phyloP scores from a whole-genome alignment of 2,113 vertebrate species.

The Platichthys stellatus region DNA sequence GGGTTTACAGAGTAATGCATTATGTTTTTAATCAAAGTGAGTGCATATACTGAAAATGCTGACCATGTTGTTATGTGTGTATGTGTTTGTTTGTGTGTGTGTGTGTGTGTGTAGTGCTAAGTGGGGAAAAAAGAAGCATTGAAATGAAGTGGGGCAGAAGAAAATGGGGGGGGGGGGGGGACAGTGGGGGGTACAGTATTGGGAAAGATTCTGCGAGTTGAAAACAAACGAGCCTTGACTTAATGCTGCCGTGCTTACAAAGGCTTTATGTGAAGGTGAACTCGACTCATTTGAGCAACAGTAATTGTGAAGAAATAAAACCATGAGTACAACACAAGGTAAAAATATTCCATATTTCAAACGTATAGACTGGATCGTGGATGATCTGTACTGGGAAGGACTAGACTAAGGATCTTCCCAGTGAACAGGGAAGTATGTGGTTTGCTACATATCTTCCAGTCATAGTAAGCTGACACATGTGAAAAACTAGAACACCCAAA shows the following conservation, averaged over 20 bases:
- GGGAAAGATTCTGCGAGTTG: conserved; percentile 6
- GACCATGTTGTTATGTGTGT: conserved; percentile 40
- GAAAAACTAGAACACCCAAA: conserved; percentile 36
- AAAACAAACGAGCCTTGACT: no score
- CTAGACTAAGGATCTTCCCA: conserved; percentile 36
- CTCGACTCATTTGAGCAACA: conserved; percentile 42
- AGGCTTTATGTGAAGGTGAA: conserved; percentile 50
- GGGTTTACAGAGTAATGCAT: conserved; percentile 62
- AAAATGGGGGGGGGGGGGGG: background rate
- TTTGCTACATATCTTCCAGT: conserved; percentile 65
- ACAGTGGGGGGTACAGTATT: conserved; percentile 35
- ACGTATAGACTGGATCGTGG: conserved; percentile 35
- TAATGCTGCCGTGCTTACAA: conserved; percentile 39
- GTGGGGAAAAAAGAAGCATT: conserved; percentile 12
- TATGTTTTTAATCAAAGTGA: conserved; percentile 77
- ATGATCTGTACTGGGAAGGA: conserved; percentile 42
- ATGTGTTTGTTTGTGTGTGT: background rate
- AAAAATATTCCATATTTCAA: conserved; percentile 45
- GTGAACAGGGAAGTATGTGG: conserved; percentile 37
- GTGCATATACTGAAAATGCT: conserved; percentile 73
- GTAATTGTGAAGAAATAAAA: conserved; percentile 32
- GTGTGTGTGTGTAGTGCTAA: background rate
- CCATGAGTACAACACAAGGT: conserved; percentile 53
- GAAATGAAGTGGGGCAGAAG: conserved; percentile 19
- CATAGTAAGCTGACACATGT: conserved; percentile 49